A percentile compares a stretch with the other conserved stretches of the same genome.
phyloP scores from a whole-genome alignment of 2,888 invertebrate species.

The Pollenia amentaria region DNA sequence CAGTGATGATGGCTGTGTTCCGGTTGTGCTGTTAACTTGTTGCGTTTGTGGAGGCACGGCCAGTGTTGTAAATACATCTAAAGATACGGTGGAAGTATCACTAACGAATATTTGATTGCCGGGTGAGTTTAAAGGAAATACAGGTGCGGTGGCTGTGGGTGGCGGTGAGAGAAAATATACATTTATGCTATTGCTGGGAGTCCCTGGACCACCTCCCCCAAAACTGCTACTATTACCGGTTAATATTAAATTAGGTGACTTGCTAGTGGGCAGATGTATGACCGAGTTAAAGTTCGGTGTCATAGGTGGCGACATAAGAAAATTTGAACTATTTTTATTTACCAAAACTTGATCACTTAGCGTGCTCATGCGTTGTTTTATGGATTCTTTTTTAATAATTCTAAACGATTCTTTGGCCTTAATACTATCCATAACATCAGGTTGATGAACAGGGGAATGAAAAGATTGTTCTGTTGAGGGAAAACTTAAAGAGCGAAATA shows the following conservation, averaged over 20 bases:
- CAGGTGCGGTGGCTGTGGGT: slow-evolving; percentile 78
- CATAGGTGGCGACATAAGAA: slow-evolving; percentile 83
- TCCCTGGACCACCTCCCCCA: slow-evolving; percentile 51
- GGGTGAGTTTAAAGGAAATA: slow-evolving; percentile 69
- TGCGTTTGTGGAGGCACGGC: slow-evolving; percentile 68
- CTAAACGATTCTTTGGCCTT: slow-evolving; percentile 66
- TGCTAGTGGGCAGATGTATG: slow-evolving; percentile 76
- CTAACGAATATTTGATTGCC: slow-evolving; percentile 78
- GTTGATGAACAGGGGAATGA: slow-evolving; percentile 59
- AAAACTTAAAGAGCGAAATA: slow-evolving; percentile 83
- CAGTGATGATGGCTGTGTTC: slow-evolving; percentile 47
- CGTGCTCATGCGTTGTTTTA: slow-evolving; percentile 83
- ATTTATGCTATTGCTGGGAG: slow-evolving; percentile 79
- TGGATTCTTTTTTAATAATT: slow-evolving; percentile 74
- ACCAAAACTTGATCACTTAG: slow-evolving; percentile 83
- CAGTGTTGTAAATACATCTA: slow-evolving; percentile 83
- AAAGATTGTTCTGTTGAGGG: slow-evolving; percentile 79
- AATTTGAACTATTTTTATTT: slow-evolving; percentile 79
- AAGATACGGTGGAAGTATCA: slow-evolving; percentile 84
- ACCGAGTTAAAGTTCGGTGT: slow-evolving; percentile 80
- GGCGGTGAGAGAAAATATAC: slow-evolving; percentile 84
- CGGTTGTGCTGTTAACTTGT: slow-evolving; percentile 66
- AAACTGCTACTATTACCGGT: slow-evolving; percentile 53
- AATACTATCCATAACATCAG: background rate
- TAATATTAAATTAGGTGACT: slow-evolving; percentile 67